Conservation (phyloP, 2,888 invertebrate species). For the Orchestes rusci region DNA sequence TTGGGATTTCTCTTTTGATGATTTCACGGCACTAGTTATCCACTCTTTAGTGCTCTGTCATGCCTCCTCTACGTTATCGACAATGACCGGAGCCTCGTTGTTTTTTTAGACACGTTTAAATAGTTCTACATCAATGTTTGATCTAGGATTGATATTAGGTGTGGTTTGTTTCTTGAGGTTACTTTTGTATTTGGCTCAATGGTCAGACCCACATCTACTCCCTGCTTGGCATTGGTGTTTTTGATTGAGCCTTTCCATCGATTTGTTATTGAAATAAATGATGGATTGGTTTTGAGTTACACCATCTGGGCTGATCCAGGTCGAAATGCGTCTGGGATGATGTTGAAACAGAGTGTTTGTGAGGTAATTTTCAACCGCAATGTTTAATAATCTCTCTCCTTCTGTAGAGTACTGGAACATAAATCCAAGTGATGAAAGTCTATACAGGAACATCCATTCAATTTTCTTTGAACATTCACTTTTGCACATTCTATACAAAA, state of each 20-base stretch:
- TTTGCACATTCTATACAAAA: no score
- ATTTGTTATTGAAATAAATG: conserved; percentile 2
- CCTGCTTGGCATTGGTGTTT: conserved; percentile 3
- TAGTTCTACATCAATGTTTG: background rate
- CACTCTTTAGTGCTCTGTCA: background rate
- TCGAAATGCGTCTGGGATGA: conserved; percentile 7
- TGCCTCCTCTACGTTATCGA: background rate
- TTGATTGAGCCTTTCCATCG: conserved; percentile 1
- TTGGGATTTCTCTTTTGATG: background rate
- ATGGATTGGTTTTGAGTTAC: background rate
- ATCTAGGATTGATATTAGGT: background rate
- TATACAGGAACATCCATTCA: no score
- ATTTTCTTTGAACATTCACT: no score
- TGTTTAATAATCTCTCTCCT: background rate
- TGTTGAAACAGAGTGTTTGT: conserved; percentile 9
- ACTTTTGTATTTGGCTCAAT: background rate
- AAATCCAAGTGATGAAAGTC: no score
- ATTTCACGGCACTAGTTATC: background rate
- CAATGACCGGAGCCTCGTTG: background rate
- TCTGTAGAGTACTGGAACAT: no score
- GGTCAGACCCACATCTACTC: background rate
- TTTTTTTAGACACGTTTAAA: background rate
- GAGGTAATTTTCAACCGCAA: conserved; percentile 7
- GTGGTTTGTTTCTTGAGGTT: background rate
- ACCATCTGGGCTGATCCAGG: conserved; percentile 6